phyloP scores from a whole-genome alignment of 2,797 vertebrate genomes.

The Rhinogobio ventralis region DNA sequence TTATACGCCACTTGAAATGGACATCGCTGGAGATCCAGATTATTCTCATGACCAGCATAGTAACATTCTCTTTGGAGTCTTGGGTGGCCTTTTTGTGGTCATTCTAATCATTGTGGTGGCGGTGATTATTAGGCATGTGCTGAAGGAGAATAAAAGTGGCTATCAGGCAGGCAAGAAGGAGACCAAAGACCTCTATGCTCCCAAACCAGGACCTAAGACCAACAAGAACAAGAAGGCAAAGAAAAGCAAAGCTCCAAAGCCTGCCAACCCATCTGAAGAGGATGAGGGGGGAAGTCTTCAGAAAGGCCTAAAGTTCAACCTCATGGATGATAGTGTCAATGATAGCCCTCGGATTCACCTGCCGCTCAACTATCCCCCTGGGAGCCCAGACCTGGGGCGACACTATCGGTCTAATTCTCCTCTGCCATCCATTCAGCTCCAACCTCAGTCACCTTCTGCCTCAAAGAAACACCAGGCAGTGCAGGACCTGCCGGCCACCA shows the following conservation, averaged over 20 bases:
- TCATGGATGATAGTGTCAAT: constrained; percentile 89
- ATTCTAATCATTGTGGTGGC: constrained; percentile 91
- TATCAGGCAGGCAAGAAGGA: constrained; percentile 98
- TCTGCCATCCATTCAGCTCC: constrained; percentile 94
- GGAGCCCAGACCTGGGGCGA: constrained; percentile 93
- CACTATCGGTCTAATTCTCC: constrained; percentile 99
- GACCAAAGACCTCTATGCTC: constrained; percentile 93
- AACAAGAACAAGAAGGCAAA: constrained; percentile 91
- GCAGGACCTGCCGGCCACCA: constrained; percentile 97
- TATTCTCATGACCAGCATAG: constrained; percentile 87
- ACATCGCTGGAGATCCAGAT: constrained; percentile 95
- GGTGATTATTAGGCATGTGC: constrained; percentile 89
- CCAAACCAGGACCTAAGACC: constrained; percentile 91
- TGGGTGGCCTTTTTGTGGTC: constrained; percentile 90
- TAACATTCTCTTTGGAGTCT: constrained; percentile 91
- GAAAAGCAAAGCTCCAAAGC: constrained; percentile 93
- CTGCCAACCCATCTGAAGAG: constrained; percentile 90
- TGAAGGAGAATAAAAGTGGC: constrained; percentile 95
- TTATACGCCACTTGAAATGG: constrained; percentile 92
- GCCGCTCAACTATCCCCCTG: constrained; percentile 94
- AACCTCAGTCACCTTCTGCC: constrained; percentile 96
- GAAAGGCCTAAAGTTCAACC: constrained; percentile 95
- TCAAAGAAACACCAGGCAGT: constrained; percentile 99
- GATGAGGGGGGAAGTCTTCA: constrained; percentile 92
- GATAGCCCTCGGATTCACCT: constrained; percentile 97